Base-by-base conservation (phyloP, 2,113 vertebrate species). In the Illadopsis cleaveri region DNA sequence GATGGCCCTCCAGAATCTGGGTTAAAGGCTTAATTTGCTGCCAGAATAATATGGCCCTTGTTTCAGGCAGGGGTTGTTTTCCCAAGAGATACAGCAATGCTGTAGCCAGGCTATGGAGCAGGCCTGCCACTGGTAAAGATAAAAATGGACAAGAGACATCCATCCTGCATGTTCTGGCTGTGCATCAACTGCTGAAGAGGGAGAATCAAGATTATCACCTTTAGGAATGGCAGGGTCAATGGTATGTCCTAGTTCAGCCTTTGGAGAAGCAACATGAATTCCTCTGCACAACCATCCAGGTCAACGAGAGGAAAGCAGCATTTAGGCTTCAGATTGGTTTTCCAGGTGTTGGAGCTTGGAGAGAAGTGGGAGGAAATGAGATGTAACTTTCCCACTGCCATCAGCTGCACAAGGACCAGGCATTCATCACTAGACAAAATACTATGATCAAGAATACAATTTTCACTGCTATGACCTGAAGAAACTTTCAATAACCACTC, bases 81-180 rank as follows among this genome's bases (percentile, higher is more conserved):
- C 18, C 22, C 0, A 0, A 15, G 33, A 37, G 22, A 6, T 11
- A 7, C n/a, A 40, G 21, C 0, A 7, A 16, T 38, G n/a, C 31
- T 83, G 47, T 42, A 75, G 45, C 22, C 16, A 5, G 51, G 3
- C 44, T 35, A 3, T 11, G n/a, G 37, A 57, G 23, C 28, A 82
- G 60, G 9, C 18, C 12, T 31, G 37, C 7, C 40, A 12, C 25
- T 17, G 24, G 4, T 20, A 30, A 70, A 64, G 12, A 21, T 21
- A 11, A 50, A 88, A 79, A 71, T 2, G 10, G 23, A 11, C 17
- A 40, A 42, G 56, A 82, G 56, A 14, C 8, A 10, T 23, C 42
- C 2, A 6, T 20, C 3, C 3, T 38, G 25, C 6, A 5, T 69
- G 9, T 23, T 53, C 51, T 38, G 51, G 13, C n/a, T 21, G 7